These are phyloP conservation scores for Harlomillsia oculata DNA, from an alignment of 1,140 invertebrate genomes.

Conservation along the genomic window DNA sequence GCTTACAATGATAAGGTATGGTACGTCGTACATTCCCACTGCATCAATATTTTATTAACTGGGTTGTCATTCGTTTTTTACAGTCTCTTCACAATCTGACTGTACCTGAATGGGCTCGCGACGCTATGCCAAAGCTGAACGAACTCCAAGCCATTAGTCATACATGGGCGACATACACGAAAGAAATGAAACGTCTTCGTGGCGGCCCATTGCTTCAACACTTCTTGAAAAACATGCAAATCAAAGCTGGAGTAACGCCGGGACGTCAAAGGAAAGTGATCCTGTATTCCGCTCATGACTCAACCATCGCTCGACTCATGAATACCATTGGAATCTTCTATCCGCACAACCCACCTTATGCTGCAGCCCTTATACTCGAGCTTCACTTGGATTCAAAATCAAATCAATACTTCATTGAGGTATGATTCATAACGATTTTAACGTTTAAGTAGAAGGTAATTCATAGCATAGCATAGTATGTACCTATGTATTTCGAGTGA, in stretches of 20 bases:
- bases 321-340: conserved; percentile 63
- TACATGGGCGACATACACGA: conserved; percentile 46
- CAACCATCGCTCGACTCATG: conserved; percentile 65
- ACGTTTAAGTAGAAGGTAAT: no score
- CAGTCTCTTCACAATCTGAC: conserved; percentile 51
- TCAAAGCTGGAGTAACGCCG: conserved; percentile 36
- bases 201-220: conserved; percentile 31
- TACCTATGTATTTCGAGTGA: no score
- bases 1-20: not conserved
- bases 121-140: conserved; percentile 43
- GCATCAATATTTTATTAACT: not conserved
- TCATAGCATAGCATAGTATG: no score
- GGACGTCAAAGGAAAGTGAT: conserved; percentile 52
- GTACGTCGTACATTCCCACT: not conserved
- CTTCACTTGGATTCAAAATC: conserved; percentile 45
- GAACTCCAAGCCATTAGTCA: conserved; percentile 45
- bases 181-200: conserved; percentile 45
- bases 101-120: conserved; percentile 60
- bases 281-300: conserved; percentile 73
- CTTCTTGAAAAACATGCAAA: conserved; percentile 25
- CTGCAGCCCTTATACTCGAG: conserved; percentile 61
- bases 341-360: conserved; percentile 59
- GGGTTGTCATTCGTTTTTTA: not conserved
- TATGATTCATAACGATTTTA: no score
- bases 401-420: conserved; percentile 17